Base-by-base conservation (phyloP, 2,888 invertebrate species). In the Caenorhabditis drosophilae region DNA sequence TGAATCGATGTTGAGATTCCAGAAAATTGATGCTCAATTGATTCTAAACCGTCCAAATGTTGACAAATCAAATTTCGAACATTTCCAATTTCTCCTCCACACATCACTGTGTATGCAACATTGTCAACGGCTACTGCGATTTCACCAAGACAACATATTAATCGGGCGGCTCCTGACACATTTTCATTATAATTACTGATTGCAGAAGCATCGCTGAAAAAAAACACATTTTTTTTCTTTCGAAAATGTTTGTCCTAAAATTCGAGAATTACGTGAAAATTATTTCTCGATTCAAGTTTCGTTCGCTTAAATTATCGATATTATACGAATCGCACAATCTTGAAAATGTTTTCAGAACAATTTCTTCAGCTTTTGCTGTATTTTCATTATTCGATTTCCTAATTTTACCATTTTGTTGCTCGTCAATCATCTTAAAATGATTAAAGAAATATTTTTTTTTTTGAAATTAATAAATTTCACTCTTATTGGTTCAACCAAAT, bases 121-220 rank as follows among this genome's bases (percentile, higher is more conserved):
- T 44, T 54, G 23, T 72, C 72, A 12, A 63, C 44, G 11, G 61
- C 38, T 0, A 55, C 40, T 0, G 48, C 46, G 1, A 67, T 40
- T 44, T 67, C 67, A 22, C 60, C 51, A 1, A 75, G 48, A 6
- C 57, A 61, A 44, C 51, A 61, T n/a, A 73, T 41, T 6, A 75
- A 59, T n/a, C 68, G 68, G 20, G 72, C 62, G n/a, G 68, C 67
- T n/a, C 72, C 72, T 4, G 64, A 58, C 11, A 73, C 67, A 7
- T 58, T 44, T n/a, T 59, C 54, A 45, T 75, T 73, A 45, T 70
- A 73, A 3, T 49, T 48, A 9, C 61, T 60, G 36, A 75, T 71
- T 2, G 72, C 72, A 4, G 49, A 25, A 0, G 67, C 57, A 42
- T 75, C 72, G 0, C 70, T 70, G 47, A 52, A 59, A 38, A 25